These are phyloP conservation scores for Chloebia gouldiae DNA, from an alignment of 2,113 vertebrate genomes.

Conservation along the genomic window DNA sequence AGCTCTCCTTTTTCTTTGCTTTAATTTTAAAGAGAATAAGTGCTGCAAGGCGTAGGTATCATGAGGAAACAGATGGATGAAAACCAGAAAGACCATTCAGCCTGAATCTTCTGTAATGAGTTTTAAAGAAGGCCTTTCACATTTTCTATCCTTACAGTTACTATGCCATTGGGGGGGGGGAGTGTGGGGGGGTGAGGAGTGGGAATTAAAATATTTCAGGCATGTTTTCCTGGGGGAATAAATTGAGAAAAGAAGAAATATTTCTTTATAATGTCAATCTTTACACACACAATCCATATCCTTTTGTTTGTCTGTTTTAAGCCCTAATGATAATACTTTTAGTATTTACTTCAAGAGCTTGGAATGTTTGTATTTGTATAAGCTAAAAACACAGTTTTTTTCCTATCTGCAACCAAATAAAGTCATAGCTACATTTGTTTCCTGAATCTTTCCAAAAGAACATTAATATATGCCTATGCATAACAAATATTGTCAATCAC, in stretches of 20 bases:
- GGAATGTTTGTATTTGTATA: not conserved
- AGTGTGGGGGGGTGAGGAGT: rapidly evolving
- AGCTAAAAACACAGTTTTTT: not conserved
- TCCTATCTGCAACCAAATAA: not conserved
- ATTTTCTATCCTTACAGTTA: not conserved
- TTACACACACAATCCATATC: not conserved
- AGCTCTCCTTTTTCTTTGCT: not conserved
- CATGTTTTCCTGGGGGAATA: not conserved
- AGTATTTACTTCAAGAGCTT: not conserved
- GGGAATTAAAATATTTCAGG: not conserved
- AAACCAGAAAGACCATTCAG: not conserved
- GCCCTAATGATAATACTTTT: not conserved
- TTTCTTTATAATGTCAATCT: not conserved
- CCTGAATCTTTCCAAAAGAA: not conserved
- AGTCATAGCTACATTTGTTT: not conserved
- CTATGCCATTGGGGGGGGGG: not conserved
- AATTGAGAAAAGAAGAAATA: not conserved
- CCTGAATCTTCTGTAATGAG: not conserved
- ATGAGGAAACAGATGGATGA: not conserved
- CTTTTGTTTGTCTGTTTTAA: not conserved
- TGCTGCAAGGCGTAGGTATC: not conserved
- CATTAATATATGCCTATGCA: not conserved
- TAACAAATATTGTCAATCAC: not conserved
- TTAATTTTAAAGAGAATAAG: conserved; percentile 13
- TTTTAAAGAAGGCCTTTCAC: not conserved